phyloP scores from a whole-genome alignment of 2,888 invertebrate species.

The Meandrusa payeni region DNA sequence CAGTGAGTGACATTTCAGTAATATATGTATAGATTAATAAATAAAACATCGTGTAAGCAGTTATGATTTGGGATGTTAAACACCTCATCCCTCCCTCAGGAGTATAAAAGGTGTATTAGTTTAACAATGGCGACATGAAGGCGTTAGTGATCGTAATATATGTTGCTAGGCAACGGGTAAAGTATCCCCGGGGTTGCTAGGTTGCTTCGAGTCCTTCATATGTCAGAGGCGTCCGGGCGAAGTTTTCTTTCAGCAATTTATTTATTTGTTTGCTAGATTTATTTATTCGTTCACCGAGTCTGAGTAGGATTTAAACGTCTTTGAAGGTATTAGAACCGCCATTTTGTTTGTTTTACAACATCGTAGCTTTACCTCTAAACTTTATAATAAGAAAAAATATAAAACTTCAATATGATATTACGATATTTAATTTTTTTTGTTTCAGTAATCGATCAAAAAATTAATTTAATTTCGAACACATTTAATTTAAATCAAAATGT shows the following conservation, averaged over 20 bases:
- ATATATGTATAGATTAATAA: too few relatives aligned
- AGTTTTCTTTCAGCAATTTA: neutral
- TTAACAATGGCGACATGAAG: neutral
- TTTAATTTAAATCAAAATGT: too few relatives aligned
- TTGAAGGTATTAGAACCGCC: neutral
- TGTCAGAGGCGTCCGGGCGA: neutral
- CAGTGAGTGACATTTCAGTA: too few relatives aligned
- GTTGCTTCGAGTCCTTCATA: neutral
- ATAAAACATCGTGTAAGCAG: too few relatives aligned
- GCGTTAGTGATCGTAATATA: neutral
- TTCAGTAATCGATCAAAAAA: too few relatives aligned
- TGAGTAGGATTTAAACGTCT: conserved; percentile 3
- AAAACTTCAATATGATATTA: too few relatives aligned
- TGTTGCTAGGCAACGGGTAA: conserved; percentile 1
- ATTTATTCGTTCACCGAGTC: neutral
- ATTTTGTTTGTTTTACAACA: neutral
- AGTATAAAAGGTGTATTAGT: too few relatives aligned
- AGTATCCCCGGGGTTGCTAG: conserved; percentile 3
- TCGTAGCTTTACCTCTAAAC: neutral
- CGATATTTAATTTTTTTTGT: too few relatives aligned
- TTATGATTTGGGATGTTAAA: too few relatives aligned
- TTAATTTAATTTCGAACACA: too few relatives aligned
- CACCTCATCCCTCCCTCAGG: too few relatives aligned
- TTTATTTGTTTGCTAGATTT: conserved; percentile 1
- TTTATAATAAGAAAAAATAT: too few relatives aligned